A percentile compares a stretch with the other conserved stretches of the same genome.
These are phyloP conservation scores for Hirtodrosophila histrioides DNA, from an alignment of 2,888 invertebrate species.

Conservation along the genomic window DNA sequence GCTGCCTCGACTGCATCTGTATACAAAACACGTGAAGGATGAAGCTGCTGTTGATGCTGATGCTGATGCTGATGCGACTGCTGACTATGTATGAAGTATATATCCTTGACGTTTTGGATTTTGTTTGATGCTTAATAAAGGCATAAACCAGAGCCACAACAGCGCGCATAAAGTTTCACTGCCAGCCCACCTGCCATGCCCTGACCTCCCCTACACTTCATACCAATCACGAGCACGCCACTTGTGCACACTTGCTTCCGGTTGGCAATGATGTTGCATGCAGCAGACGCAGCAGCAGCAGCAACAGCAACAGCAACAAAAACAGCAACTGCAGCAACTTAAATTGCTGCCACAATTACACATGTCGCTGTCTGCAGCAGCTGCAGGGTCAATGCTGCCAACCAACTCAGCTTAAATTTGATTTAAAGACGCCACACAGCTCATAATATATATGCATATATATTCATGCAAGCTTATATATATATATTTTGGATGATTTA, in stretches of 20 bases:
- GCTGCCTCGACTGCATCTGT: slow-evolving; percentile 66
- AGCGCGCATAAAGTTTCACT: slow-evolving; percentile 57
- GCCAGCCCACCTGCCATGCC: slow-evolving; percentile 27
- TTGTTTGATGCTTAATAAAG: slow-evolving; percentile 79
- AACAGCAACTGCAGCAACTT: slow-evolving; percentile 28
- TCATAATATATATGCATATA: neutral
- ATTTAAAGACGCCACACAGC: slow-evolving; percentile 43
- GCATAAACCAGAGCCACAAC: slow-evolving; percentile 58
- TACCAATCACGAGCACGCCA: slow-evolving; percentile 54
- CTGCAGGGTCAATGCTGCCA: slow-evolving; percentile 73
- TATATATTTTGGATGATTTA: slow-evolving; percentile 5
- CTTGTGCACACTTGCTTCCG: slow-evolving; percentile 71
- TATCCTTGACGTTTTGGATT: slow-evolving; percentile 76
- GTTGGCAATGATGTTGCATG: slow-evolving; percentile 67
- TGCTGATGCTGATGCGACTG: slow-evolving; percentile 47
- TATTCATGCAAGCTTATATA: neutral
- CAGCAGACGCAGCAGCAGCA: slow-evolving; percentile 32
- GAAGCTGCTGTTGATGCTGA: slow-evolving; percentile 41
- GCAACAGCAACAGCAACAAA: slow-evolving; percentile 4
- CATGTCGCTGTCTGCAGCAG: slow-evolving; percentile 63
- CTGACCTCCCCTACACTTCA: slow-evolving; percentile 10
- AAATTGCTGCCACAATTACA: slow-evolving; percentile 80
- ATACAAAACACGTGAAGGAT: slow-evolving; percentile 77
- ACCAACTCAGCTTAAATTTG: slow-evolving; percentile 42
- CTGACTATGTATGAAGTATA: slow-evolving; percentile 68